Base-by-base conservation (phyloP, 2,113 vertebrate genomes). In the Lampris megalopsis region DNA sequence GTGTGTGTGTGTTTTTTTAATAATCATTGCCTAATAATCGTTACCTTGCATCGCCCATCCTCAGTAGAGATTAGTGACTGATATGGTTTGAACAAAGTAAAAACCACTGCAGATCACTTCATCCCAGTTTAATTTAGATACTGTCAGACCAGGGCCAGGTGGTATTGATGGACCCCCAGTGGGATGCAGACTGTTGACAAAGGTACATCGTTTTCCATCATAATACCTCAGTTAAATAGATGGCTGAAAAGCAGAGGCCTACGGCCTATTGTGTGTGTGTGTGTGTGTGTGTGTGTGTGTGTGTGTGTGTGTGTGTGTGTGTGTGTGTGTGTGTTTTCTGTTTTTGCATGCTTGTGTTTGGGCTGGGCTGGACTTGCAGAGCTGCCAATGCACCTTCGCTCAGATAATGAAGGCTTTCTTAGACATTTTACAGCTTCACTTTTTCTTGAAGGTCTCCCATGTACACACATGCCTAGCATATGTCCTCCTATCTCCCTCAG, bases 391-490 rank as follows among this genome's bases (percentile, higher is more conserved):
- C 54, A 38, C 41, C 49, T 64, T 50, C 75, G 66, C 40, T 58
- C 57, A 38, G 57, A 41, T 62, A 69, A 69, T 79, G 38, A 68
- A 81, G 60, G 47, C 68, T 67, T 75, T 82, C 10, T 73, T 54
- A 35, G 49, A 81, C 69, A 75, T 74, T 85, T 81, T 80, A 75
- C 83, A 75, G 70, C 81, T 76, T 75, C 11, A 47, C 63, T 58
- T 86, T 84, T 73, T 82, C 24, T 24, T 57, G 49, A 71, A 86
- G 84, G 82, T 82, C 78, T n/a, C 68, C 81, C 78, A 84, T 84
- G 35, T 72, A 75, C 89, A 87, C 92, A 91, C 79, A 80, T 92
- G 88, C 77, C 80, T 82, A 79, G 77, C 90, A 92, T 68, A 84
- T 92, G 87, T 90, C 80, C 38, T 64, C 76, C 2, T 77, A 70